Percentiles rank a stretch among this genome's conserved stretches.
Conservation (phyloP, 2,888 invertebrate genomes). For the Morpho helenor region DNA sequence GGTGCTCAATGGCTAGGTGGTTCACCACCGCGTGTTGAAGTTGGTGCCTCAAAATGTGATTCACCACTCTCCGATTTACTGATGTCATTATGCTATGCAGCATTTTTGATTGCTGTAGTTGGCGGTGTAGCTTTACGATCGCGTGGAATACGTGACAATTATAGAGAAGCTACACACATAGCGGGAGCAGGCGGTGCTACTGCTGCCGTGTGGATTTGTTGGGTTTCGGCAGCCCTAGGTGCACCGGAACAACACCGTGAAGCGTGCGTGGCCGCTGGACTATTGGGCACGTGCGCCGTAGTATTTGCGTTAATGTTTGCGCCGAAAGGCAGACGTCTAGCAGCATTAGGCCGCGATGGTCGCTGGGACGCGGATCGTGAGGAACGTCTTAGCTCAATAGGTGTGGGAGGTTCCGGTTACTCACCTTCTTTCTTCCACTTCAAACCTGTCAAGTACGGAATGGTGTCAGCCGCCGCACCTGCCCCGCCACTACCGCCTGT, state of each 20-base stretch:
- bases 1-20: conserved; percentile 92
- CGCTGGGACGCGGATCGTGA: conserved; percentile 90
- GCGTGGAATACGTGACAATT: conserved; percentile 94
- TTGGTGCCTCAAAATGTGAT: conserved; percentile 75
- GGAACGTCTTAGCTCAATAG: conserved; percentile 89
- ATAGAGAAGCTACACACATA: conserved; percentile 95
- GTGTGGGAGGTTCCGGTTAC: conserved; percentile 88
- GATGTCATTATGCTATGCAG: conserved; percentile 89
- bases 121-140: conserved; percentile 91
- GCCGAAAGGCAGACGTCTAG: conserved; percentile 94
- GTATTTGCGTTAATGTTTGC: conserved; percentile 96
- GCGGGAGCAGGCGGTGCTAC: conserved; percentile 92
- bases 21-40: conserved; percentile 80
- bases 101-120: conserved; percentile 90
- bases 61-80: conserved; percentile 85
- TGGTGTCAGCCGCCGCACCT: conserved; percentile 78
- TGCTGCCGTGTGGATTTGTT: conserved; percentile 91
- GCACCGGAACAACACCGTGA: conserved; percentile 89
- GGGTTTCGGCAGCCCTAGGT: conserved; percentile 90
- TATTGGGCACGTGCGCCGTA: conserved; percentile 90
- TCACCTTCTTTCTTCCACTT: conserved; percentile 96
- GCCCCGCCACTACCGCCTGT: conserved; percentile 58
- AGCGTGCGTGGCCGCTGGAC: conserved; percentile 93
- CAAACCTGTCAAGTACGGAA: conserved; percentile 90
- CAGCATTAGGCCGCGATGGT: conserved; percentile 94